These are phyloP conservation scores for Cyprinodon variegatus DNA, from an alignment of 2,113 vertebrate species.

Conservation along the genomic window DNA sequence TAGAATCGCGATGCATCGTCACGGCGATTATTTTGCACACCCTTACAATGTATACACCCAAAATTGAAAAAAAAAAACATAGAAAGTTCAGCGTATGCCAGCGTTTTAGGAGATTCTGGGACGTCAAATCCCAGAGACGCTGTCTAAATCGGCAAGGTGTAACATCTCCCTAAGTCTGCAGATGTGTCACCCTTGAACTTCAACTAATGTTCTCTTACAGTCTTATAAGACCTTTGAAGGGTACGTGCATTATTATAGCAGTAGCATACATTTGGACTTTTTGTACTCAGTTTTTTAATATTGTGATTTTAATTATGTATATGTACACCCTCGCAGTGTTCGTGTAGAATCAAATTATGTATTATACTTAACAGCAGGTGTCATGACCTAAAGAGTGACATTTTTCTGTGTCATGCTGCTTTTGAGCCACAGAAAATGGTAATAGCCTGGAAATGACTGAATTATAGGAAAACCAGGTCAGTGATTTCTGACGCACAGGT, in stretches of 20 bases:
- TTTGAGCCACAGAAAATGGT: constrained; percentile 17
- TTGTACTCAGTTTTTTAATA: background rate
- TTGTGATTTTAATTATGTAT: background rate
- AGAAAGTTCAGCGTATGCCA: too few species aligned
- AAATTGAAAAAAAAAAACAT: too few species aligned
- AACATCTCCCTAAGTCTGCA: too few species aligned
- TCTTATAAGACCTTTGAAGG: background rate
- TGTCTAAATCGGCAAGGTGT: too few species aligned
- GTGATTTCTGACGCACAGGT: constrained; percentile 56
- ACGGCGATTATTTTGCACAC: too few species aligned
- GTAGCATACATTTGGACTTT: background rate
- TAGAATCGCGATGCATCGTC: too few species aligned
- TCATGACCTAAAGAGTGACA: background rate
- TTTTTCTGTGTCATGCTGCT: constrained; percentile 21
- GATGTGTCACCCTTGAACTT: too few species aligned
- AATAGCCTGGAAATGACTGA: constrained; percentile 38
- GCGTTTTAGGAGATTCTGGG: too few species aligned
- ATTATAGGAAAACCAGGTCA: constrained; percentile 64
- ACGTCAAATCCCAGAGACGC: too few species aligned
- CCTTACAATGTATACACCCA: too few species aligned
- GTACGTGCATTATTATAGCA: background rate
- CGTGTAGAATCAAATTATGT: background rate
- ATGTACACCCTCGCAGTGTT: background rate
- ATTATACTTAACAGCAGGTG: background rate
- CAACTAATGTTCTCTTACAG: background rate